A percentile compares a stretch with the other conserved stretches of the same genome.
Conservation (phyloP, 2,797 vertebrate genomes). For the Serranus cabrilla region DNA sequence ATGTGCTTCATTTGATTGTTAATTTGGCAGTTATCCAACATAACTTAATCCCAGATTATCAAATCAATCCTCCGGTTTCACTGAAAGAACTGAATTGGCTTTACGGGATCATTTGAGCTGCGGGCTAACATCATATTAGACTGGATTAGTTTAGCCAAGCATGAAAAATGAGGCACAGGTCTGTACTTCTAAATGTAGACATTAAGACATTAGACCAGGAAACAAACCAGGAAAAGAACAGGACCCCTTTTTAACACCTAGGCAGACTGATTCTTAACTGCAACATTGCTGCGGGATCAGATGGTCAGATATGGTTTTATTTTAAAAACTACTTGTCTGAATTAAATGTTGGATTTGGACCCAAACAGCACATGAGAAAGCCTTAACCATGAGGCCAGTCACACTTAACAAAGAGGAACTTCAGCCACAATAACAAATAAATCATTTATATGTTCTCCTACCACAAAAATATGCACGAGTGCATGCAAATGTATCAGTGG, state of each 20-base stretch:
- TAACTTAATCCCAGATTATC: constrained; percentile 19
- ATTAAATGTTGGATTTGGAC: neutral
- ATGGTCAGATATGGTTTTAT: too few relatives aligned
- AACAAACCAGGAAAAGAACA: neutral
- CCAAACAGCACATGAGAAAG: neutral
- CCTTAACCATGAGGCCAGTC: neutral
- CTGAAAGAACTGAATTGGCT: constrained; percentile 4
- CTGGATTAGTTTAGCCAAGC: constrained; percentile 5
- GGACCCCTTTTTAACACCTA: too few relatives aligned
- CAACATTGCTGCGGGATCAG: too few relatives aligned
- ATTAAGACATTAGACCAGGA: neutral
- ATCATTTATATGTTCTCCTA: neutral
- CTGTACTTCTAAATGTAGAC: neutral
- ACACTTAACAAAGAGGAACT: neutral
- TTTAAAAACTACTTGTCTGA: too few relatives aligned
- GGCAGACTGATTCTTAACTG: too few relatives aligned
- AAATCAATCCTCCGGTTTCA: constrained; percentile 10
- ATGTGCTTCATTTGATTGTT: constrained; percentile 7
- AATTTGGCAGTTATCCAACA: constrained; percentile 18
- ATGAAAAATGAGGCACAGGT: neutral
- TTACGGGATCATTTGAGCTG: constrained; percentile 4
- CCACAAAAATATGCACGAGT: neutral
- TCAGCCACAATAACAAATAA: neutral
- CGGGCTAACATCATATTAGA: neutral
- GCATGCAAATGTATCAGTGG: neutral